Percentiles rank a stretch among this genome's conserved stretches.
phyloP scores from a whole-genome alignment of 2,113 vertebrate species.

The Eurystomus gularis region DNA sequence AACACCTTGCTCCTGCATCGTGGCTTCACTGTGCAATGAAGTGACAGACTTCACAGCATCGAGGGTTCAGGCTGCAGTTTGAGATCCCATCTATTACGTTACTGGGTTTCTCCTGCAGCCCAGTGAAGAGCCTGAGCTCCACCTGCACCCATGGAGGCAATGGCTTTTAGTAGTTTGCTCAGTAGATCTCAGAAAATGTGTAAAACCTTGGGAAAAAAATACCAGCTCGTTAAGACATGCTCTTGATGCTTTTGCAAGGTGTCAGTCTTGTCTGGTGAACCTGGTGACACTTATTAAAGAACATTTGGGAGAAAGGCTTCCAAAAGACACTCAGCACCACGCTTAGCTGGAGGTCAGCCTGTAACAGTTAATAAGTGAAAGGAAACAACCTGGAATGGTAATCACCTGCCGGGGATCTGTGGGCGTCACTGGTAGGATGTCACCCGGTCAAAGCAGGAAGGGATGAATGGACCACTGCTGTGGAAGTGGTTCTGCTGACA shows the following conservation, averaged over 20 bases:
- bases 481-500: not conserved
- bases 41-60: not conserved
- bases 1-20: not conserved
- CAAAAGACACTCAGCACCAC: not conserved
- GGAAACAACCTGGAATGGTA: not conserved
- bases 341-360: not conserved
- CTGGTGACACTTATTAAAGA: not conserved
- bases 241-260: not conserved
- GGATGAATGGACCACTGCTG: not conserved
- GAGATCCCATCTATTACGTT: not conserved
- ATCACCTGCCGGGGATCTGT: not conserved
- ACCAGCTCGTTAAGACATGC: fast-evolving
- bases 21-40: not conserved
- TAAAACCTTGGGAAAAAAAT: not conserved
- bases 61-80: not conserved
- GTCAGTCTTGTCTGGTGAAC: not conserved
- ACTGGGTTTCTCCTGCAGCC: not conserved
- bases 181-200: not conserved
- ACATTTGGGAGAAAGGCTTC: not conserved
- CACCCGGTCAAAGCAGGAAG: not conserved
- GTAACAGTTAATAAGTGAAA: not conserved
- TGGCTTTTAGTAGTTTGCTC: not conserved
- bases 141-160: not conserved
- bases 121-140: not conserved
- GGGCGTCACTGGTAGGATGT: not conserved